A percentile compares a stretch with the other conserved stretches of the same genome.
These are phyloP conservation scores for Oncorhynchus nerka DNA, from an alignment of 2,113 vertebrate species.

Conservation along the genomic window DNA sequence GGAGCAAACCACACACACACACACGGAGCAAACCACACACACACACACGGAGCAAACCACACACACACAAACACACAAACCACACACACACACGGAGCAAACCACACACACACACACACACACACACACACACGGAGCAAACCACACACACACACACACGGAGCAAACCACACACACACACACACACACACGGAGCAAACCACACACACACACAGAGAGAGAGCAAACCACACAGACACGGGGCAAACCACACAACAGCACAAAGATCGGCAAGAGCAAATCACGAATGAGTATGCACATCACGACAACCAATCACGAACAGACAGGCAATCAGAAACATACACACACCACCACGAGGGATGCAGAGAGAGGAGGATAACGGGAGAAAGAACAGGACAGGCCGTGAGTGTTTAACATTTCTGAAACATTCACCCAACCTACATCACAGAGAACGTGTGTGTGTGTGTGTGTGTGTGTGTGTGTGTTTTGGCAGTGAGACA, in stretches of 20 bases:
- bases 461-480: neutral
- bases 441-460: neutral
- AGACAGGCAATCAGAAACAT: slow-evolving; percentile 37
- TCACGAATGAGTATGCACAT: neutral
- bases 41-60: too few relatives aligned
- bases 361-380: slow-evolving; percentile 84
- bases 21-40: too few relatives aligned
- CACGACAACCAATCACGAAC: slow-evolving; percentile 44
- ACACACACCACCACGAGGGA: slow-evolving; percentile 73
- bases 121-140: too few relatives aligned
- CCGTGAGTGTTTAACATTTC: slow-evolving; percentile 80
- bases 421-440: slow-evolving; percentile 57
- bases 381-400: slow-evolving; percentile 85
- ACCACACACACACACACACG: neutral
- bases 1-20: neutral
- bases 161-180: slow-evolving; percentile 74
- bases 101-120: too few relatives aligned
- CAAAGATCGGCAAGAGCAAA: slow-evolving; percentile 1
- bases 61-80: too few relatives aligned
- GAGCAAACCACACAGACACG: slow-evolving; percentile 78
- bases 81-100: too few relatives aligned
- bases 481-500: neutral
- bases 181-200: too few relatives aligned
- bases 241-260: neutral
- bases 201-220: slow-evolving; percentile 50